A percentile compares a stretch with the other conserved stretches of the same genome.
Evolutionary conservation across 2,797 vertebrate species (phyloP).

Genomic region (Pseudotriccus pelzelni): DNA sequence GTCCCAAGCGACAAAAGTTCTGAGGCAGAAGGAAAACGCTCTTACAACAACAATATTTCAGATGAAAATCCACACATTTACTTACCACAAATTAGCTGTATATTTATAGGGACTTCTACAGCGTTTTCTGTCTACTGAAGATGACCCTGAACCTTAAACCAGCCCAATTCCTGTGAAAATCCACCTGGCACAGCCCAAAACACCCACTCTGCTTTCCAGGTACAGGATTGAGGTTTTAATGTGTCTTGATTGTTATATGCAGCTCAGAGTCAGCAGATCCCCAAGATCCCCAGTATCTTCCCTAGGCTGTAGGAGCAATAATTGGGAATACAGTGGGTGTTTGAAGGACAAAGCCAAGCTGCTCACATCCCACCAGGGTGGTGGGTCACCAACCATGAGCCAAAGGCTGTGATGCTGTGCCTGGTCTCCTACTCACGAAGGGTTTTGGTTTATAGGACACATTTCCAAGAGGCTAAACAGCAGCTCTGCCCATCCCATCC

Average conservation of each 20-base stretch:
- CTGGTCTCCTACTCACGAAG: fast-evolving
- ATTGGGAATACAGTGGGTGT: background rate
- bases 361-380: background rate
- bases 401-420: fast-evolving
- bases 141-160: background rate
- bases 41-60: background rate
- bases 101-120: background rate
- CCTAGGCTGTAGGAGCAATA: background rate
- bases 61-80: background rate
- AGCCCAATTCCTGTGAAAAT: background rate
- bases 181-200: background rate
- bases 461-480: fast-evolving
- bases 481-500: background rate
- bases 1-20: background rate
- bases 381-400: fast-evolving
- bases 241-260: background rate
- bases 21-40: background rate
- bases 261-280: background rate
- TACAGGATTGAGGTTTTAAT: background rate
- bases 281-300: too few relatives aligned
- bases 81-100: background rate
- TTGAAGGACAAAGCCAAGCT: background rate
- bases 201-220: background rate
- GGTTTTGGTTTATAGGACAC: background rate
- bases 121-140: background rate